Evolutionary conservation across 23 tunicate species (phyloP).

Genomic region (Phallusia fumigata): DNA sequence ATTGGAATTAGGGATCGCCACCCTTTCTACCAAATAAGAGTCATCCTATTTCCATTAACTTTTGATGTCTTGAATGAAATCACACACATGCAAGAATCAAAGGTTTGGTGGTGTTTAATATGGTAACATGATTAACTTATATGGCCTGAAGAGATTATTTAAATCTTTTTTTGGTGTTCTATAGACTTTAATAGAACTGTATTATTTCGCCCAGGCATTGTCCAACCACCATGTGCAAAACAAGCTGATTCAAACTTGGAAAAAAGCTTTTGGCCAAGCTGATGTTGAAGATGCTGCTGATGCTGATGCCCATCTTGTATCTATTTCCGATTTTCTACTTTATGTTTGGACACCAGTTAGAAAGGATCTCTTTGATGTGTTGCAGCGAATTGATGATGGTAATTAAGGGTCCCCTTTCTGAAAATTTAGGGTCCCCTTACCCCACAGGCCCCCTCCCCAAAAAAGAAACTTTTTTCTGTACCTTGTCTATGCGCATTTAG

Average conservation of each 20-base stretch:
- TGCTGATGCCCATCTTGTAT: neutral
- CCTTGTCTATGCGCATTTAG: too few relatives aligned
- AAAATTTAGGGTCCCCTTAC: too few relatives aligned
- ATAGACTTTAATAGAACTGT: too few relatives aligned
- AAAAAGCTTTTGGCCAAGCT: neutral
- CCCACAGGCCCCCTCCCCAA: too few relatives aligned
- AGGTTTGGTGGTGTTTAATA: neutral
- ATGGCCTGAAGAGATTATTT: too few relatives aligned
- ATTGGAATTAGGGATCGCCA: neutral
- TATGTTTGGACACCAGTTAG: constrained; percentile 16
- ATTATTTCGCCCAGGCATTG: neutral
- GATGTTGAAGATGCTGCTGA: neutral
- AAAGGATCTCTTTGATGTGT: neutral
- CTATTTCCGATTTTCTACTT: neutral
- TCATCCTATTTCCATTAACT: neutral
- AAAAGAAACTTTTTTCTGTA: too few relatives aligned
- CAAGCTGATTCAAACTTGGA: neutral
- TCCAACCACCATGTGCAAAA: neutral
- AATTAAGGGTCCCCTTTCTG: neutral
- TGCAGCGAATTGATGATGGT: constrained; percentile 10
- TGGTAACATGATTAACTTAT: too few relatives aligned
- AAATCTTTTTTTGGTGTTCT: too few relatives aligned
- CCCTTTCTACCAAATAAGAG: neutral
- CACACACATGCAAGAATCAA: neutral
- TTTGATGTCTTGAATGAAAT: neutral